Base-by-base conservation (phyloP, 1,140 invertebrate genomes). In the Macrobrachium nipponense region DNA sequence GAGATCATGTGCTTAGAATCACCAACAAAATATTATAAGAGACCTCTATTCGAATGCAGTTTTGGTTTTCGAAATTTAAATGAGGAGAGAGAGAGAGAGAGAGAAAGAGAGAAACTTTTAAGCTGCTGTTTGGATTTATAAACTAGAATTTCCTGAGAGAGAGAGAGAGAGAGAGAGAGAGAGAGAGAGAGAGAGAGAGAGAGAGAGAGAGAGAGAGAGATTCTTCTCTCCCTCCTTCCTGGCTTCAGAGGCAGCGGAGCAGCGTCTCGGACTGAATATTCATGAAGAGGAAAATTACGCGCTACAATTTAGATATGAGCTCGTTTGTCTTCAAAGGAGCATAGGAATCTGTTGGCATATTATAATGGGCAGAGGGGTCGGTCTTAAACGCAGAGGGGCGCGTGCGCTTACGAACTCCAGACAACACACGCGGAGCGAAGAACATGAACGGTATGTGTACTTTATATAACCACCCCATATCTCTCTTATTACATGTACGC, bases 291-390 rank as follows among this genome's bases (percentile, higher is more conserved):
- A 80, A 86, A 86, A 86, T 86, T 80, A 86, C 84, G 78, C 84
- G 84, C 70, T 86, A 86, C 84, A 86, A 86, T 86, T 86, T 86
- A 86, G 84, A 86, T 86, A 86, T 80, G 84, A 80, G 84, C 76
- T 86, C 84, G 78, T 86, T 86, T 86, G 84, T 86, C 84, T 86
- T 86, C 80, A 80, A 79, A 80, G 84, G 77, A 79, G 77, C 36
- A 78, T 80, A 86, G 84, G 75, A 86, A 70, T 80, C 84, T 75
- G 62, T 60, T 43, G 77, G 51, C 77, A 80, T 86, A 86, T 80
- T 86, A 86, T 86, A 86, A 86, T 73, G 70, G 84, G 84, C 84
- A 61, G 83, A 86, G 66, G 83, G 83, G 76, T 62, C 64, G 83
- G 51, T 58, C 68, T 80, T 86, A 85, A 43, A 27, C 15, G 51